A percentile compares a stretch with the other conserved stretches of the same genome.
phyloP scores from a whole-genome alignment of 2,113 vertebrate genomes.

The Lepisosteus oculatus region DNA sequence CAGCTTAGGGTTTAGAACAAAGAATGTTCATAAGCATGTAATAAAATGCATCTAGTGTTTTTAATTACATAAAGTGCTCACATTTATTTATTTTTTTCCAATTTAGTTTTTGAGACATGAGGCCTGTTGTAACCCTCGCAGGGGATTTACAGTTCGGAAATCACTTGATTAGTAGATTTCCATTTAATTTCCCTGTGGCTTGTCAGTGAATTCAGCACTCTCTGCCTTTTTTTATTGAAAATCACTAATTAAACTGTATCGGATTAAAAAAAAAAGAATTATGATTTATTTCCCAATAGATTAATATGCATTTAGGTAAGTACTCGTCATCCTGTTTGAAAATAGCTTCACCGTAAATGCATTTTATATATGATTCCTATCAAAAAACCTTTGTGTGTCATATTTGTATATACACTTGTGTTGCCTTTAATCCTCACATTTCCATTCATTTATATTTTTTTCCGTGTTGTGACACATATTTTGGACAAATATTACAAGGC shows the following conservation, averaged over 20 bases:
- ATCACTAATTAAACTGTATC: constrained; percentile 1
- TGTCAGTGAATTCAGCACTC: neutral
- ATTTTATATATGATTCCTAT: neutral
- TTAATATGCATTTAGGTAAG: neutral
- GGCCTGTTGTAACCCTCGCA: neutral
- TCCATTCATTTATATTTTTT: too few relatives aligned
- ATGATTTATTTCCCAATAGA: constrained; percentile 1
- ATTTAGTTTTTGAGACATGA: neutral
- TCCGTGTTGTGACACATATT: too few relatives aligned
- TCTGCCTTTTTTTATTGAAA: neutral
- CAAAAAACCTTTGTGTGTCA: too few relatives aligned
- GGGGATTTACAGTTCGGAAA: neutral
- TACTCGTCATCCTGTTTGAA: neutral
- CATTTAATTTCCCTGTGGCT: constrained; percentile 1
- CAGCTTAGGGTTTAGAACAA: too few relatives aligned
- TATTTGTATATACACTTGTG: too few relatives aligned
- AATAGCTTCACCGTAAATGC: neutral
- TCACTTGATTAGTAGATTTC: neutral
- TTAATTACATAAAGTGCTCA: too few relatives aligned
- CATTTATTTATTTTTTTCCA: too few relatives aligned
- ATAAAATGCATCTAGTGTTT: too few relatives aligned
- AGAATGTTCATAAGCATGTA: too few relatives aligned
- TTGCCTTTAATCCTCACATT: too few relatives aligned
- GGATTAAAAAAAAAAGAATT: neutral
- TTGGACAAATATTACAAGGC: too few relatives aligned